Percentiles rank a stretch among this genome's conserved stretches.
phyloP scores from a whole-genome alignment of 2,797 vertebrate species.

The Melanotaenia maccullochi region DNA sequence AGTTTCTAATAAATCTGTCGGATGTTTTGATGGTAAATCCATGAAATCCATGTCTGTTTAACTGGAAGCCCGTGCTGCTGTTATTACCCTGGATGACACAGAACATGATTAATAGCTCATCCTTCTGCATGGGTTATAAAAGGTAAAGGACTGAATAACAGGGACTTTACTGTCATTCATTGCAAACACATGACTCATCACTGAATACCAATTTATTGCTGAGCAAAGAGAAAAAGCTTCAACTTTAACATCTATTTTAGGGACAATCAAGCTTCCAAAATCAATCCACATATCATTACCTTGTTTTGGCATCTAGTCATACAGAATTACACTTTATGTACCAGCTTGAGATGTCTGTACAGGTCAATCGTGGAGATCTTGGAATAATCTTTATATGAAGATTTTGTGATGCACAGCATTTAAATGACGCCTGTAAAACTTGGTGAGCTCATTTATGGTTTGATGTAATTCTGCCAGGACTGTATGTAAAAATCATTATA shows the following conservation, averaged over 20 bases:
- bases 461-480: background rate
- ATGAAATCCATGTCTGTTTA: slow-evolving; percentile 54
- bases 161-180: slow-evolving; percentile 39
- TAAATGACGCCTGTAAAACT: too few species aligned
- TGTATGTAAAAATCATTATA: background rate
- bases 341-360: background rate
- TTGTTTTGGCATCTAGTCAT: background rate
- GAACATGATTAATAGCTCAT: slow-evolving; percentile 38
- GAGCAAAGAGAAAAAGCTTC: background rate
- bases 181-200: slow-evolving; percentile 38
- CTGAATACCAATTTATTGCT: slow-evolving; percentile 27
- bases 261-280: background rate
- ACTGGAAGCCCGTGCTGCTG: slow-evolving; percentile 44
- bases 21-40: slow-evolving; percentile 71
- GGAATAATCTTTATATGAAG: too few species aligned
- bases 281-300: background rate
- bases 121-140: slow-evolving; percentile 27
- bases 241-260: background rate
- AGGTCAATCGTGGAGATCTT: too few species aligned
- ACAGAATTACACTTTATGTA: background rate
- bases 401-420: too few species aligned
- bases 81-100: slow-evolving; percentile 46
- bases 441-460: too few species aligned
- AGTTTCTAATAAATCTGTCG: slow-evolving; percentile 59
- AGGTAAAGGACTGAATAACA: slow-evolving; percentile 42